phyloP scores from a whole-genome alignment of 2,888 invertebrate species.

The Aethes cnicana region DNA sequence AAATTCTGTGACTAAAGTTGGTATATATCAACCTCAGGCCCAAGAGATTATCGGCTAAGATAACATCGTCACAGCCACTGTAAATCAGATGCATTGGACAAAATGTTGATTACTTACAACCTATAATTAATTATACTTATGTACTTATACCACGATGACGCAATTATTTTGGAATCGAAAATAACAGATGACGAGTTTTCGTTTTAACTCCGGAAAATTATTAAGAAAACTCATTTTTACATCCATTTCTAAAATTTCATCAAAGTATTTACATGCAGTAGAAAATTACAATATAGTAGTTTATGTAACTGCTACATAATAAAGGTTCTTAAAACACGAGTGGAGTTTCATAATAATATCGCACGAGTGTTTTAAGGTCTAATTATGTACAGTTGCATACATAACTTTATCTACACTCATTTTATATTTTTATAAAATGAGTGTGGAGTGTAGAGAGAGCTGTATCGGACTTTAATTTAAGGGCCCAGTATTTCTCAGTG shows the following conservation, averaged over 20 bases:
- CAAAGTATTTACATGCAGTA: no score
- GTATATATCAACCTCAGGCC: constrained; percentile 35
- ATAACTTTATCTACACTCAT: no score
- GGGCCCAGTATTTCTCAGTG: no score
- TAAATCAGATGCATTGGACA: constrained; percentile 44
- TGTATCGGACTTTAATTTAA: no score
- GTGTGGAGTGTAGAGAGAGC: no score
- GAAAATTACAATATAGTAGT: no score
- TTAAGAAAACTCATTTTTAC: constrained; percentile 3
- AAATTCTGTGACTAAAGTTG: constrained; percentile 44
- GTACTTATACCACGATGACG: neutral
- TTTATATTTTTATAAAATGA: no score
- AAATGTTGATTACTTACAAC: constrained; percentile 38
- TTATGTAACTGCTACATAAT: no score
- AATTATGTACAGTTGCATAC: no score
- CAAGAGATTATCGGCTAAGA: constrained; percentile 56
- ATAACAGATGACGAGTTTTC: neutral
- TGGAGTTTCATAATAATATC: no score
- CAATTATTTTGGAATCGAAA: neutral
- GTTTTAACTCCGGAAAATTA: neutral
- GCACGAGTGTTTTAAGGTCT: no score
- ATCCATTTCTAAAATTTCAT: constrained; percentile 2
- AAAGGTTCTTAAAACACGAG: no score
- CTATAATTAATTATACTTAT: neutral
- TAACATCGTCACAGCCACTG: constrained; percentile 46